These are phyloP conservation scores for Cylloceria caligata DNA, from an alignment of 2,888 invertebrate genomes.

Conservation along the genomic window DNA sequence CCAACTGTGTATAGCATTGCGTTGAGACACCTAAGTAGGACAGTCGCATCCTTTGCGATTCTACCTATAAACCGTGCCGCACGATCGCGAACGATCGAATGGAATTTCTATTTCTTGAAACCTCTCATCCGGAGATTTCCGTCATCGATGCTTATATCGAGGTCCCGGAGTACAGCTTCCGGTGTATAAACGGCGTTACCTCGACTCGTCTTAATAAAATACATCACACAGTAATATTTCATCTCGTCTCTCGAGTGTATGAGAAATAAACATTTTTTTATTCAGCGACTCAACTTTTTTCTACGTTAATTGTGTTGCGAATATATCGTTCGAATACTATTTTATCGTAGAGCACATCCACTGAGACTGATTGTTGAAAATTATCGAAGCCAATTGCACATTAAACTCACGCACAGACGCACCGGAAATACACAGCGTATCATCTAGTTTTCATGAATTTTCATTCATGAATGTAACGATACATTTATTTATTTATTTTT, in stretches of 20 bases:
- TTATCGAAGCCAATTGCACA: neutral
- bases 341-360: neutral
- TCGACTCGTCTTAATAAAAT: neutral
- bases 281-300: too few relatives aligned
- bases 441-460: neutral
- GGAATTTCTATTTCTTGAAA: conserved; percentile 83
- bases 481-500: neutral
- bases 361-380: neutral
- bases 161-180: conserved; percentile 8
- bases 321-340: too few relatives aligned
- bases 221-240: neutral
- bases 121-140: conserved; percentile 65
- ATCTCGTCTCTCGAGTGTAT: too few relatives aligned
- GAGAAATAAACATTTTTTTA: too few relatives aligned
- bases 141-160: conserved; percentile 17
- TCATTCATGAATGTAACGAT: neutral
- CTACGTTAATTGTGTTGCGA: too few relatives aligned
- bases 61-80: conserved; percentile 79
- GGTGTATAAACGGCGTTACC: neutral
- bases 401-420: conserved; percentile 3
- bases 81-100: conserved; percentile 61
- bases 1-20: conserved; percentile 78
- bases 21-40: conserved; percentile 78
- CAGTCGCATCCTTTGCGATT: conserved; percentile 83
- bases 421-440: neutral